These are phyloP conservation scores for Drosophila ananassae DNA, from an alignment of 1,140 invertebrate species.

Conservation along the genomic window DNA sequence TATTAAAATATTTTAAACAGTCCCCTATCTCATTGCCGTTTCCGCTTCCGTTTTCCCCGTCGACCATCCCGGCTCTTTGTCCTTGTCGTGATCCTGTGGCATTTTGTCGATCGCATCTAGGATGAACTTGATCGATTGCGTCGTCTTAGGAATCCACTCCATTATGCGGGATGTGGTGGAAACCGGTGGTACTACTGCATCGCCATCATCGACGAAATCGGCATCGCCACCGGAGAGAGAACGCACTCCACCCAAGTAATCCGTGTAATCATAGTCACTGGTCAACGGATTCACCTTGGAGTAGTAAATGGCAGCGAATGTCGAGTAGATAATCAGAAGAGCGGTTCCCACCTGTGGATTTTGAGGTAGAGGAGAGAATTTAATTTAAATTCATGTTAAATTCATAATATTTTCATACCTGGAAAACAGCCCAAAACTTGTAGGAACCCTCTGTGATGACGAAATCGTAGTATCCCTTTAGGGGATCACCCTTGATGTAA, in stretches of 20 bases:
- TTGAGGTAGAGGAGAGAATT: neutral
- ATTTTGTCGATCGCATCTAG: conserved; percentile 82
- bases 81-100: conserved; percentile 61
- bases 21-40: conserved; percentile 40
- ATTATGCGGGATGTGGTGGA: conserved; percentile 42
- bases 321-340: conserved; percentile 91
- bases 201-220: conserved; percentile 75
- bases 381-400: neutral
- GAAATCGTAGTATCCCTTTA: conserved; percentile 92
- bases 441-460: conserved; percentile 93
- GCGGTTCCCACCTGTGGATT: conserved; percentile 89
- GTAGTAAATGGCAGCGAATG: conserved; percentile 92
- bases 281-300: conserved; percentile 92
- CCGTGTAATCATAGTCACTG: conserved; percentile 89
- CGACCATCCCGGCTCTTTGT: conserved; percentile 53
- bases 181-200: conserved; percentile 22
- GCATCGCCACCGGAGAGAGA: conserved; percentile 85
- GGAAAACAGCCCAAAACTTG: conserved; percentile 94
- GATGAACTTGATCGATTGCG: conserved; percentile 76
- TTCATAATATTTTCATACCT: conserved; percentile 85
- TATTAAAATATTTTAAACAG: conserved; percentile 35
- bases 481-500: conserved; percentile 87
- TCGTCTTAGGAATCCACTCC: conserved; percentile 70
- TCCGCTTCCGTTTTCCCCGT: conserved; percentile 24
- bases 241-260: conserved; percentile 86